phyloP scores from a whole-genome alignment of 2,797 vertebrate species.

The Cheirogaleus major region DNA sequence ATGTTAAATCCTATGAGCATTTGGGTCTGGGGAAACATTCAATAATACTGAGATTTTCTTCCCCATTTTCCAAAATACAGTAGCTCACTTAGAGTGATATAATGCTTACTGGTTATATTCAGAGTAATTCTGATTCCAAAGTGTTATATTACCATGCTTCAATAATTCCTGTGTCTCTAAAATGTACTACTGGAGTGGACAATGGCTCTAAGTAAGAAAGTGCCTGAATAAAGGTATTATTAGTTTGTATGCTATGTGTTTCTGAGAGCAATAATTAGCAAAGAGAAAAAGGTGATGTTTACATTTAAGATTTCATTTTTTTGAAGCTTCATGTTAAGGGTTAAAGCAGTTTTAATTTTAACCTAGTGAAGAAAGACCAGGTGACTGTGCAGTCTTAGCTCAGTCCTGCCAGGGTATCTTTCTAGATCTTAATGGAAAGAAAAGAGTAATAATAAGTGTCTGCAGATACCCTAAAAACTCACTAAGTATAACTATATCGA shows the following conservation, averaged over 20 bases:
- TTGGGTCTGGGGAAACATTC: neutral
- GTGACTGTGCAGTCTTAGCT: neutral
- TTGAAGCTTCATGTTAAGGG: neutral
- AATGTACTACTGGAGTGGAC: neutral
- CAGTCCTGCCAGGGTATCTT: neutral
- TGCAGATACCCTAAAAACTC: neutral
- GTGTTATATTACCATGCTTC: neutral
- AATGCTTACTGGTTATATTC: neutral
- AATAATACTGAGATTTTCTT: neutral
- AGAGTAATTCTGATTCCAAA: neutral
- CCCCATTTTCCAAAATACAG: neutral
- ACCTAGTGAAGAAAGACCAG: neutral
- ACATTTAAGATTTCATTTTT: slow-evolving; percentile 2
- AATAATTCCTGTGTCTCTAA: neutral
- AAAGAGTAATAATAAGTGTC: neutral
- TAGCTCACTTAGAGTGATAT: neutral
- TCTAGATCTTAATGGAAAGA: neutral
- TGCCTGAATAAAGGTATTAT: neutral
- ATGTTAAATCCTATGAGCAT: neutral
- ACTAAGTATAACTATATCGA: neutral
- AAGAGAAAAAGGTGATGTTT: neutral
- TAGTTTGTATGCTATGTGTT: neutral
- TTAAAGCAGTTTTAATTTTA: slow-evolving; percentile 33
- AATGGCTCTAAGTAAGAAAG: neutral
- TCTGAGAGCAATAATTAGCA: neutral